Conservation (phyloP, 2,888 invertebrate genomes). For the Euphydryas editha region DNA sequence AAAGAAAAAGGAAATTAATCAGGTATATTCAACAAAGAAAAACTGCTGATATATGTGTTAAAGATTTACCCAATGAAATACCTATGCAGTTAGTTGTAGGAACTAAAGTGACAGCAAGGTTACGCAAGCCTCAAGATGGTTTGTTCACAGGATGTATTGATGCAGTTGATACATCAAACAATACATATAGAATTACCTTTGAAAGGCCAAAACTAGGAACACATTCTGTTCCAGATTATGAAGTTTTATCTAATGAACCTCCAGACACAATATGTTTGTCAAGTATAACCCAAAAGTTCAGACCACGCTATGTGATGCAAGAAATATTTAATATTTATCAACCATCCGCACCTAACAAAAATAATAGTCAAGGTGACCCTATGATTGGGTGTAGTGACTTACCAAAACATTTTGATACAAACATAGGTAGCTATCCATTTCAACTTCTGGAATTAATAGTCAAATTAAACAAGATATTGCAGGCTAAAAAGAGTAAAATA, state of each 20-base stretch:
- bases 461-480: conserved; percentile 92
- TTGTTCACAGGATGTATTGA: conserved; percentile 97
- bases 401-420: conserved; percentile 73
- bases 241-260: conserved; percentile 96
- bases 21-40: conserved; percentile 96
- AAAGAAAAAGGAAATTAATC: conserved; percentile 95
- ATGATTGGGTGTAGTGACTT: conserved; percentile 84
- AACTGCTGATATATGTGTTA: conserved; percentile 89
- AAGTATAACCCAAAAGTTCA: conserved; percentile 91
- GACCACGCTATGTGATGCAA: conserved; percentile 86
- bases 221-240: conserved; percentile 97
- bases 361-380: conserved; percentile 86
- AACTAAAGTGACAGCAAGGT: conserved; percentile 95
- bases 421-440: conserved; percentile 92
- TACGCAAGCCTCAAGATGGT: conserved; percentile 97
- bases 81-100: conserved; percentile 97
- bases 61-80: conserved; percentile 97
- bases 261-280: conserved; percentile 95
- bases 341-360: conserved; percentile 60
- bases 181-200: conserved; percentile 97
- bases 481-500: conserved; percentile 92
- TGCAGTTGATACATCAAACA: conserved; percentile 97
- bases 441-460: conserved; percentile 94
- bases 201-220: conserved; percentile 96
- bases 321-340: conserved; percentile 79